Percentiles rank a stretch among this genome's conserved stretches.
Conservation (phyloP, 2,888 invertebrate genomes). For the Callinectes sapidus region DNA sequence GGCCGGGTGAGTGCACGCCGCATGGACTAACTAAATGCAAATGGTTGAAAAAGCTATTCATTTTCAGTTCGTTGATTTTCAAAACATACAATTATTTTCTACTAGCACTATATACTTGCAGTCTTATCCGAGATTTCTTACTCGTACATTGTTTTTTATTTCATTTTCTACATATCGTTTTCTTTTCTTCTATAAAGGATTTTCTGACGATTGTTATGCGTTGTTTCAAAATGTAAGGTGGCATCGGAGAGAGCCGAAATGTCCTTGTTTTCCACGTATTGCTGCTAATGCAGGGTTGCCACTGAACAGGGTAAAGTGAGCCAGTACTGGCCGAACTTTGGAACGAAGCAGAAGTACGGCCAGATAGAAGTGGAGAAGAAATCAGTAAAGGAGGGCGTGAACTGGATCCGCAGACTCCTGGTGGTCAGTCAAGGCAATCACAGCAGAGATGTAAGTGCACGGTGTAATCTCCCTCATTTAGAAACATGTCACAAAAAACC, state of each 20-base stretch:
- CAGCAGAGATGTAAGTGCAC: not conserved
- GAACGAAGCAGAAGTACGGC: not conserved
- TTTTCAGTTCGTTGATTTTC: too few species aligned
- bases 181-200: not conserved
- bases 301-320: not conserved
- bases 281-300: not conserved
- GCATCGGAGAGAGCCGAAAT: too few species aligned
- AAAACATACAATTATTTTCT: too few species aligned
- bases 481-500: not conserved
- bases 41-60: too few species aligned
- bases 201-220: too few species aligned
- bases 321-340: not conserved
- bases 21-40: too few species aligned
- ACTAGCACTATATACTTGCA: too few species aligned
- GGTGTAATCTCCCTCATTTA: not conserved
- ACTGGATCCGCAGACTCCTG: not conserved
- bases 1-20: slow-evolving; percentile 28
- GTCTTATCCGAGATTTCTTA: too few species aligned
- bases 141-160: too few species aligned
- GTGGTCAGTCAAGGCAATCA: not conserved
- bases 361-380: not conserved
- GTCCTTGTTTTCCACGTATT: too few species aligned
- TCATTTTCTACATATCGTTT: not conserved
- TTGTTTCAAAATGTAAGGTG: too few species aligned
- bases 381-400: not conserved